phyloP scores from a whole-genome alignment of 2,888 invertebrate species.

The Auanema sp. region DNA sequence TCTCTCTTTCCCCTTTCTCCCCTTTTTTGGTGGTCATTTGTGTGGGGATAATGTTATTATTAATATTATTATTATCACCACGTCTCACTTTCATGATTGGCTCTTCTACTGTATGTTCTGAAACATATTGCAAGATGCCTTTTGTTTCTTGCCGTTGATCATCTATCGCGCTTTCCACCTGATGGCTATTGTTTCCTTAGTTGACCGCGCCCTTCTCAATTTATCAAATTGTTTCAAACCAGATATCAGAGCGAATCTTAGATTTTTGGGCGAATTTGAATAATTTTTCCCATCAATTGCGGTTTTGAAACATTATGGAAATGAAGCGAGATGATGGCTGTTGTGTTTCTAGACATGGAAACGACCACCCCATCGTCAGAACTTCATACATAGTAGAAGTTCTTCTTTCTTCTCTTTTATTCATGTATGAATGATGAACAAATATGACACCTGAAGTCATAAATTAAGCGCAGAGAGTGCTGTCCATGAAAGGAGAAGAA shows the following conservation, averaged over 20 bases:
- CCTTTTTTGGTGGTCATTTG: conserved; percentile 7
- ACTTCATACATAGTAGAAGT: neutral
- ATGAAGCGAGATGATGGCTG: neutral
- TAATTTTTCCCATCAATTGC: conserved; percentile 2
- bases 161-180: neutral
- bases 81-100: neutral
- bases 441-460: no score
- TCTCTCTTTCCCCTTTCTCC: conserved; percentile 13
- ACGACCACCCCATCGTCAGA: neutral
- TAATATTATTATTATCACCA: conserved; percentile 4
- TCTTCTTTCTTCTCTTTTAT: neutral
- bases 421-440: neutral
- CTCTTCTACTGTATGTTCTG: conserved; percentile 9
- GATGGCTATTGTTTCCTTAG: conserved; percentile 1
- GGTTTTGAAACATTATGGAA: neutral
- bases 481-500: no score
- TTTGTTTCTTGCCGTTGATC: conserved; percentile 7
- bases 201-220: neutral
- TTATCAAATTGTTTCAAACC: conserved; percentile 2
- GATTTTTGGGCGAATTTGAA: neutral
- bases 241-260: neutral
- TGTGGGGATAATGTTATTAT: neutral
- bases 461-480: no score
- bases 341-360: neutral
- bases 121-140: conserved; percentile 7